Conservation (phyloP, 2,797 vertebrate genomes). For the Carcharodon carcharias region DNA sequence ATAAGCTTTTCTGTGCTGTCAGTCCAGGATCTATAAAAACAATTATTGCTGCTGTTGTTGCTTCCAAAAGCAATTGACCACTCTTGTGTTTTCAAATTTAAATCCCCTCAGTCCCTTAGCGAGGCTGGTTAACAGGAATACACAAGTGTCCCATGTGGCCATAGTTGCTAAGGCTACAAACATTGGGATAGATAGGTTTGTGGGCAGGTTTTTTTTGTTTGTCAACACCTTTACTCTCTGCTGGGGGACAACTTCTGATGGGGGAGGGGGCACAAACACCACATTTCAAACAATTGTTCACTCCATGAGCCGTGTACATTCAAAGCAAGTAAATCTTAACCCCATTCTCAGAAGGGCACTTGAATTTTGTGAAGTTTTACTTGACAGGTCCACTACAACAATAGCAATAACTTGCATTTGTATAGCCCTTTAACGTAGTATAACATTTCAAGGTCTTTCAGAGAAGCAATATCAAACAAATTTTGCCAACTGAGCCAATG, state of each 20-base stretch:
- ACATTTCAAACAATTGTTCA: too few relatives aligned
- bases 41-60: background rate
- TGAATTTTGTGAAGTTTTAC: too few relatives aligned
- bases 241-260: background rate
- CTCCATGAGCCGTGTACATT: too few relatives aligned
- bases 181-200: background rate
- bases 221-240: background rate
- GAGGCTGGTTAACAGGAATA: background rate
- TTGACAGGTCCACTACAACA: too few relatives aligned
- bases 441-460: too few relatives aligned
- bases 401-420: too few relatives aligned
- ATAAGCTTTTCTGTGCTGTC: background rate
- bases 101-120: background rate
- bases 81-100: background rate
- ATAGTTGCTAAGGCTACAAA: background rate
- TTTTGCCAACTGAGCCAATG: too few relatives aligned
- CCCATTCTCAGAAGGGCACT: too few relatives aligned
- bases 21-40: background rate
- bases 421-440: too few relatives aligned
- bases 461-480: too few relatives aligned
- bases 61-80: background rate
- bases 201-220: background rate
- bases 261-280: too few relatives aligned
- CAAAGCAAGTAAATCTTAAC: too few relatives aligned
- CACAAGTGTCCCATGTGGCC: background rate